Evolutionary conservation across 2,888 invertebrate species (phyloP).

Genomic region (Meloe dianella): DNA sequence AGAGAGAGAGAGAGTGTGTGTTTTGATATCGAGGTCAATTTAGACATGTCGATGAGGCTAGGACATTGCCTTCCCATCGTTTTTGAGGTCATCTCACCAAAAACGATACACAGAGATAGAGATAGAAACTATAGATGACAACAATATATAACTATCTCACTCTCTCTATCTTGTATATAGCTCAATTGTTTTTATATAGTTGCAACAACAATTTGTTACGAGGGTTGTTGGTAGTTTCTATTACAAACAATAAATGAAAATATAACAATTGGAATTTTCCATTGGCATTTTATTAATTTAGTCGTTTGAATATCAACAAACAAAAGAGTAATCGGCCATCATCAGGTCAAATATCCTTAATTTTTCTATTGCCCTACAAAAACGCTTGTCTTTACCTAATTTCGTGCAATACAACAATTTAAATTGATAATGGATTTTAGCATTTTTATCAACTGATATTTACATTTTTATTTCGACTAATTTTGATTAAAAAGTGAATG

Average conservation of each 20-base stretch:
- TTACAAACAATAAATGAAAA: not conserved
- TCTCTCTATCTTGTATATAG: not conserved
- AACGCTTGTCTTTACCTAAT: not conserved
- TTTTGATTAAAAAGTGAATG: not conserved
- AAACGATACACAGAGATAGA: not conserved
- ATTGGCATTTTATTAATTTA: not conserved
- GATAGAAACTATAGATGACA: not conserved
- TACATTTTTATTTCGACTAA: not conserved
- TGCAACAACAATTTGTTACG: not conserved
- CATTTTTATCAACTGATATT: not conserved
- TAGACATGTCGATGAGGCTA: constrained; percentile 51
- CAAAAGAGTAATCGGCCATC: not conserved
- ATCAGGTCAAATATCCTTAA: not conserved
- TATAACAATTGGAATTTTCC: not conserved
- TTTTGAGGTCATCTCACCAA: constrained; percentile 57
- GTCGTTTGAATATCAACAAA: not conserved
- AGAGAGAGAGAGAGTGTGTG: not conserved
- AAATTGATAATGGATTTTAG: too few species aligned
- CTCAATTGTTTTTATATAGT: not conserved
- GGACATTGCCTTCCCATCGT: constrained; percentile 56
- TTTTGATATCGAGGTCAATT: constrained; percentile 53
- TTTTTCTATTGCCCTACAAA: not conserved
- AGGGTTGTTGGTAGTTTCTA: not conserved
- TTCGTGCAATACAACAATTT: not conserved
- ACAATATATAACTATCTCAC: not conserved